Evolutionary conservation across 2,888 invertebrate genomes (phyloP).

Genomic region (Formica aserva): DNA sequence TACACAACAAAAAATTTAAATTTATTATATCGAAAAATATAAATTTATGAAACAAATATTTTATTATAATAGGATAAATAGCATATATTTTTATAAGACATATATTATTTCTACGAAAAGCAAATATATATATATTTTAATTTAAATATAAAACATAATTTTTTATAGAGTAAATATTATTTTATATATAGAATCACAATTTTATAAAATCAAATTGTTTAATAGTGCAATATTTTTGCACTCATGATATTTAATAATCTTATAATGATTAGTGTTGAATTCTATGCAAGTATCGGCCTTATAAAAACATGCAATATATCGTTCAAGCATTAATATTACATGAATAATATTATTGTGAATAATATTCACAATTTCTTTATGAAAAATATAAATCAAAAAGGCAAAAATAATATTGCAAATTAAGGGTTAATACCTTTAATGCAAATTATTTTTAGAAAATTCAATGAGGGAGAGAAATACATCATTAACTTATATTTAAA

Average conservation of each 20-base stretch:
- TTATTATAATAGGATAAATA: conserved; percentile 7
- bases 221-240: not conserved
- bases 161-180: conserved; percentile 12
- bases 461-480: not conserved
- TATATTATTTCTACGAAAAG: not conserved
- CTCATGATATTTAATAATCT: not conserved
- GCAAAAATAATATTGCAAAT: not conserved
- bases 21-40: not conserved
- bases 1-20: not conserved
- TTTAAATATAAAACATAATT: conserved; percentile 7
- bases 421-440: conserved; percentile 27
- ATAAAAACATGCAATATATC: not conserved
- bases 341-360: not conserved
- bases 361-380: not conserved
- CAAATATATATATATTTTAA: not conserved
- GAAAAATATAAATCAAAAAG: conserved; percentile 1
- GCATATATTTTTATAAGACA: not conserved
- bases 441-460: not conserved
- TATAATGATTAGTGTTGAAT: not conserved
- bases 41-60: conserved; percentile 1
- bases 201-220: not conserved
- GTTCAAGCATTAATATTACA: conserved; percentile 3
- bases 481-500: not conserved
- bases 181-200: not conserved
- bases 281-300: not conserved